phyloP scores from a whole-genome alignment of 2,888 invertebrate species.

The Scaptodrosophila latifasciaeformis region DNA sequence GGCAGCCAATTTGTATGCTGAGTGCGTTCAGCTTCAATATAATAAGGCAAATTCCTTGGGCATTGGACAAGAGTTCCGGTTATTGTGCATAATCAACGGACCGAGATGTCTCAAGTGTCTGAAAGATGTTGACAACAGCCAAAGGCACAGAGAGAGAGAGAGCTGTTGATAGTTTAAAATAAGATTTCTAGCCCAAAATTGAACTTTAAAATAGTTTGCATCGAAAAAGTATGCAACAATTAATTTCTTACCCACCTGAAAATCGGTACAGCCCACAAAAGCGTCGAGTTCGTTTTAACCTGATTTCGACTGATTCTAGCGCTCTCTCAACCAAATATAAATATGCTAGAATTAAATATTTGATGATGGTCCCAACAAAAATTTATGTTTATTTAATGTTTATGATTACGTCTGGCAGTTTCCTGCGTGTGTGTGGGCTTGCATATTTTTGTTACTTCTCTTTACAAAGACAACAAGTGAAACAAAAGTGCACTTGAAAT shows the following conservation, averaged over 20 bases:
- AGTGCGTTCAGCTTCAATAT: too few species aligned
- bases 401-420: neutral
- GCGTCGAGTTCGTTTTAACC: neutral
- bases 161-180: conserved; percentile 16
- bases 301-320: too few species aligned
- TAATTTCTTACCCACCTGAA: conserved; percentile 52
- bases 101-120: too few species aligned
- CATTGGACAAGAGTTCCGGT: conserved; percentile 29
- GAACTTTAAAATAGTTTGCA: conserved; percentile 49
- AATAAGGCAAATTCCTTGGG: too few species aligned
- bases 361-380: neutral
- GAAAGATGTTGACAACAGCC: too few species aligned
- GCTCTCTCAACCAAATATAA: neutral
- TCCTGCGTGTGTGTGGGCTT: neutral
- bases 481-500: conserved; percentile 63
- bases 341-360: neutral
- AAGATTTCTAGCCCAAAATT: conserved; percentile 44
- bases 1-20: too few species aligned
- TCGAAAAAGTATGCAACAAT: conserved; percentile 59
- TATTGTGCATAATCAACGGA: conserved; percentile 5
- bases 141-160: too few species aligned
- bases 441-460: conserved; percentile 19
- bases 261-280: conserved; percentile 39
- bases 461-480: conserved; percentile 36
- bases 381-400: neutral